Conservation (phyloP, 1,140 invertebrate genomes). For the Brachionus asplanchnoidis region DNA sequence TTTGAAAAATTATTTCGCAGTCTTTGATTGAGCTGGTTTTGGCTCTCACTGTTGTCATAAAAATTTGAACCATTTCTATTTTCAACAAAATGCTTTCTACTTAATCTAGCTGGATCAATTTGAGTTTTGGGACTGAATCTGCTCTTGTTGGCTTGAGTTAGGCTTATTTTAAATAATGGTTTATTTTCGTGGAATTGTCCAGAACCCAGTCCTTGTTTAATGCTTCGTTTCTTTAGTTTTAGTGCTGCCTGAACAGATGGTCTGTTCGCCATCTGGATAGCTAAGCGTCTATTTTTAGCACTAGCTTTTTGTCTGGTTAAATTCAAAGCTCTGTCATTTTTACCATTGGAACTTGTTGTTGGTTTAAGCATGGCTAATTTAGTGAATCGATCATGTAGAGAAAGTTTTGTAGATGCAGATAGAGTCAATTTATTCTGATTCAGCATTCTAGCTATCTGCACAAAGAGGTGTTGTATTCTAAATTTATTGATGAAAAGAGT, state of each 20-base stretch:
- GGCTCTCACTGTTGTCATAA: background rate
- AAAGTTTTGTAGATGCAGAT: conserved; percentile 48
- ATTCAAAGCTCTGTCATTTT: background rate
- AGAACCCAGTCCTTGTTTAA: background rate
- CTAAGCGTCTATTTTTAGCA: conserved; percentile 57
- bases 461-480: background rate
- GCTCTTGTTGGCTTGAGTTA: too few relatives aligned
- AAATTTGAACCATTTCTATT: background rate
- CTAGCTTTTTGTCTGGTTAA: conserved; percentile 48
- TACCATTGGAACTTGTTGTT: background rate
- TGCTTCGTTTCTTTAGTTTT: conserved; percentile 51
- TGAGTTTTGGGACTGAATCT: background rate
- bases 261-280: conserved; percentile 60
- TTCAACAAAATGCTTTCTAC: background rate
- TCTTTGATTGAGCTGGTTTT: background rate
- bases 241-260: conserved; percentile 58
- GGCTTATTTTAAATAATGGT: background rate
- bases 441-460: background rate
- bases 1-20: background rate
- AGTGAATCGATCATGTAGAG: conserved; percentile 54
- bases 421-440: background rate
- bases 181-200: background rate
- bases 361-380: conserved; percentile 8
- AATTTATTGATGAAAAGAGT: background rate
- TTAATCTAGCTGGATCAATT: background rate